These are phyloP conservation scores for Pseudorhiza aurosa DNA, from an alignment of 30 jellyfish, hydroid and myxozoan species.

Conservation along the genomic window DNA sequence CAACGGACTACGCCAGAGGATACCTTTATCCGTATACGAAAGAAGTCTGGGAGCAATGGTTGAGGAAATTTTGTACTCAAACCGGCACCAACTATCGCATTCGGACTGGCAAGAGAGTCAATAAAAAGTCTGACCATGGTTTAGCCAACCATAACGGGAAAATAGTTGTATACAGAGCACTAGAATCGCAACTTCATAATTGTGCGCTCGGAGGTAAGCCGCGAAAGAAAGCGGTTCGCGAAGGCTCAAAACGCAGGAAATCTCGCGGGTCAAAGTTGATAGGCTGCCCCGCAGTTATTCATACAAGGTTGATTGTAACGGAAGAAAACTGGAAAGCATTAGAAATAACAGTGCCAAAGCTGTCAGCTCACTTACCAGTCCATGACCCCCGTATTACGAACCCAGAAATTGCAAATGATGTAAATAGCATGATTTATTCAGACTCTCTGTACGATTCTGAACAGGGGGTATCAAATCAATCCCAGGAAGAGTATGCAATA, in stretches of 20 bases:
- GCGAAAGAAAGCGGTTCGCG: constrained; percentile 84
- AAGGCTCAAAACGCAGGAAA: constrained; percentile 87
- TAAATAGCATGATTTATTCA: constrained; percentile 52
- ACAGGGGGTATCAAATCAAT: constrained; percentile 52
- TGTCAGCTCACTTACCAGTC: constrained; percentile 89
- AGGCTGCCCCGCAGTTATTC: constrained; percentile 98
- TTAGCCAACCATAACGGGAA: constrained; percentile 98
- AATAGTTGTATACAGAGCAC: constrained; percentile 85
- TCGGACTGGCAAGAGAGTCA: constrained; percentile 97
- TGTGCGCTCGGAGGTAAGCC: constrained; percentile 99
- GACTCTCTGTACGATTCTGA: constrained; percentile 40
- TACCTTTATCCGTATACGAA: constrained; percentile 86
- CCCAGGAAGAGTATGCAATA: constrained; percentile 48
- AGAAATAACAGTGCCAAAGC: constrained; percentile 95
- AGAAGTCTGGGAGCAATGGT: constrained; percentile 96
- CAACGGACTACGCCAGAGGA: constrained; percentile 98
- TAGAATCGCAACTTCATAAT: constrained; percentile 95
- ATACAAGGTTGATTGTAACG: constrained; percentile 93
- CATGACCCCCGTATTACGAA: constrained; percentile 85
- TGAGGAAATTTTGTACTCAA: constrained; percentile 80
- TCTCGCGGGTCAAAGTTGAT: constrained; percentile 96
- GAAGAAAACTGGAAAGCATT: constrained; percentile 93
- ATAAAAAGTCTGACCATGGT: constrained; percentile 95
- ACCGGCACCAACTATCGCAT: constrained; percentile 92
- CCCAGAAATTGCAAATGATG: constrained; percentile 37